A percentile compares a stretch with the other conserved stretches of the same genome.
These are phyloP conservation scores for Amaurobius ferox DNA, from an alignment of 2,888 invertebrate species.

Conservation along the genomic window DNA sequence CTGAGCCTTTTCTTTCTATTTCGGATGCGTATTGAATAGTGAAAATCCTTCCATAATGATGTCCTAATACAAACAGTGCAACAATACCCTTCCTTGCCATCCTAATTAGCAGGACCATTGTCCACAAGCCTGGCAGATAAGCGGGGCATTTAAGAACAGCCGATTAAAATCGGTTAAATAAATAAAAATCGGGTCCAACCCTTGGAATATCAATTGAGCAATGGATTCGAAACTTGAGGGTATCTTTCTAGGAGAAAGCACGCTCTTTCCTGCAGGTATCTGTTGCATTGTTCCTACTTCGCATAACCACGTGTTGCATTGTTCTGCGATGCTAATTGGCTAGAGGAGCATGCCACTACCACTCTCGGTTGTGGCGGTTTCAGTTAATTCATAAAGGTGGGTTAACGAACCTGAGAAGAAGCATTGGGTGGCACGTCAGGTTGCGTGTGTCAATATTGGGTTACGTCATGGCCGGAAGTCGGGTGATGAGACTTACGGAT, in stretches of 20 bases:
- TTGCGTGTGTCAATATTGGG: constrained; percentile 47
- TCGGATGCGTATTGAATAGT: background rate
- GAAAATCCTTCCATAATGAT: background rate
- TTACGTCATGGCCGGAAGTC: constrained; percentile 65
- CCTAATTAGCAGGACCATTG: background rate
- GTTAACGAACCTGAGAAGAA: constrained; percentile 49
- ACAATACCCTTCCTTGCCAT: background rate
- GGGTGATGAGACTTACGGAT: no score
- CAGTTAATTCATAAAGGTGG: constrained; percentile 30
- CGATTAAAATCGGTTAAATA: background rate
- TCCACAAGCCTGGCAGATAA: background rate
- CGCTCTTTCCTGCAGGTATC: constrained; percentile 25
- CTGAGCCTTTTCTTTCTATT: background rate
- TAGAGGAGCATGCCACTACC: constrained; percentile 29
- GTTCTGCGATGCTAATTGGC: constrained; percentile 53
- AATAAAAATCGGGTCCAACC: background rate
- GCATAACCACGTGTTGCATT: constrained; percentile 44
- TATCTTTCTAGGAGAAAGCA: background rate
- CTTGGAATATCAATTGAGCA: background rate
- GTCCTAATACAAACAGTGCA: background rate
- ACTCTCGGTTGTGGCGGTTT: constrained; percentile 40
- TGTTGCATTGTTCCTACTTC: constrained; percentile 46
- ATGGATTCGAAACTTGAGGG: background rate
- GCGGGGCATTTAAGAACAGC: background rate
- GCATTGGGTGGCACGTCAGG: constrained; percentile 20